Base-by-base conservation (phyloP, 1,140 invertebrate genomes). In the Cherax destructor region DNA sequence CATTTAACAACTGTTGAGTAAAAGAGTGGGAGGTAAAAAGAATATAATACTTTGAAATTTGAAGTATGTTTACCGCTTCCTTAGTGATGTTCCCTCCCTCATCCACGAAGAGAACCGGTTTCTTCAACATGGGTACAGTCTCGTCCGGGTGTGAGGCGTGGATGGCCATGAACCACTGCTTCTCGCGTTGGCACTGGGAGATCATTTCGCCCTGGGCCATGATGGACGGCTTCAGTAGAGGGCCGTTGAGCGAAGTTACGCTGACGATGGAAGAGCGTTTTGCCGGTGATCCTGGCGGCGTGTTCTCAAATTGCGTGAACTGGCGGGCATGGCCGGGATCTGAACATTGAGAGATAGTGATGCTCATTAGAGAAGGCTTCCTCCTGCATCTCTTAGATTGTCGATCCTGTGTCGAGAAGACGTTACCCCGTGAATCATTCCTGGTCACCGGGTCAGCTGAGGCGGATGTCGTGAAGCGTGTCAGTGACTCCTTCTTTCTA, bases 81-180 rank as follows among this genome's bases (percentile, higher is more conserved):
- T 79, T 79, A 9, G 89, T 91, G 1, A 91, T 65, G 56, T 91
- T 85, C n/a, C 89, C 89, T 16, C 83, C 89, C 30, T 91, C 89
- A 59, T 91, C 83, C 5, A 80, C 56, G 76, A 91, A 52, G 61
- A 86, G 77, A 16, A 91, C 83, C 9, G 89, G 89, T 41, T 91
- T 91, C 56, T 47, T 79, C 2, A 91, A 56, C 83, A 91, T 80
- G 11, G 89, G 89, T 6, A 91, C 65, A 7, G 81, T 61, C 61
- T 91, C 89, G 89, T 91, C 89, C 0, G 89, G 89, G 59, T 91
- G 83, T 3, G 89, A 91, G 83, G 89, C 76, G 77, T 91, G 89
- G 76, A 91, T 91, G 61, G 89, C 89, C 89, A 91, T 91, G 76
- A 50, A 79, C 89, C 89, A 91, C 83, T 91, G 89, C 83, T 91